A percentile compares a stretch with the other conserved stretches of the same genome.
Conservation (phyloP, 1,140 invertebrate genomes). For the Drosophila jambulina region DNA sequence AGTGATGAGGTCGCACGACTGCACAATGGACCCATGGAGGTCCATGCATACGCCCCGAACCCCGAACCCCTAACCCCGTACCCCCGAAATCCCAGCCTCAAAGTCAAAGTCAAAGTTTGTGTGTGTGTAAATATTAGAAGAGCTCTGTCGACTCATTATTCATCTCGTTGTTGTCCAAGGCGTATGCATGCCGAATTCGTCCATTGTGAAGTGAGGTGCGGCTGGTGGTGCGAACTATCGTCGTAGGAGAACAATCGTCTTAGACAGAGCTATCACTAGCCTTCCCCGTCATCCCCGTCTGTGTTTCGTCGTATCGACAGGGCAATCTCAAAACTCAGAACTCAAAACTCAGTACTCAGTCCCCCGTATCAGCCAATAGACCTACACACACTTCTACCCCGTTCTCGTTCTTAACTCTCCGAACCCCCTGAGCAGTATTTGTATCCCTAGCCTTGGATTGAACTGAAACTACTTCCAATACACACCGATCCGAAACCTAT, state of each 20-base stretch:
- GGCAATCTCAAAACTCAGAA: no score
- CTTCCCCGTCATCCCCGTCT: slow-evolving; percentile 9
- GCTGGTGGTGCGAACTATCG: slow-evolving; percentile 49
- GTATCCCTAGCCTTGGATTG: slow-evolving; percentile 39
- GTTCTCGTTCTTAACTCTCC: slow-evolving; percentile 14
- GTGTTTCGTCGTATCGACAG: slow-evolving; percentile 5
- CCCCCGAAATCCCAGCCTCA: neutral
- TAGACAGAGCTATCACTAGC: slow-evolving; percentile 35
- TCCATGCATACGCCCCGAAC: slow-evolving; percentile 55
- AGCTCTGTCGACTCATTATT: slow-evolving; percentile 11
- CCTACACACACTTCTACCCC: neutral
- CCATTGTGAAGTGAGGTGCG: slow-evolving; percentile 76
- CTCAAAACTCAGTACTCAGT: neutral
- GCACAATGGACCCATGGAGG: slow-evolving; percentile 75
- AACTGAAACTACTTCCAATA: slow-evolving; percentile 50
- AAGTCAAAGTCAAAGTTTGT: neutral
- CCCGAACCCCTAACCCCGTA: neutral
- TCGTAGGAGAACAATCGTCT: slow-evolving; percentile 21
- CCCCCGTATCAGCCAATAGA: slow-evolving; percentile 2
- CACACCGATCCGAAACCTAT: slow-evolving; percentile 22
- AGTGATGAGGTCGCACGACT: slow-evolving; percentile 70
- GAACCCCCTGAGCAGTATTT: slow-evolving; percentile 5
- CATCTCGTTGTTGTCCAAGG: slow-evolving; percentile 37
- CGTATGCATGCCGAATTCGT: slow-evolving; percentile 63
- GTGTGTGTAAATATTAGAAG: slow-evolving; percentile 52